Evolutionary conservation across 2,113 vertebrate species (phyloP).

Genomic region (Ciconia stormi): DNA sequence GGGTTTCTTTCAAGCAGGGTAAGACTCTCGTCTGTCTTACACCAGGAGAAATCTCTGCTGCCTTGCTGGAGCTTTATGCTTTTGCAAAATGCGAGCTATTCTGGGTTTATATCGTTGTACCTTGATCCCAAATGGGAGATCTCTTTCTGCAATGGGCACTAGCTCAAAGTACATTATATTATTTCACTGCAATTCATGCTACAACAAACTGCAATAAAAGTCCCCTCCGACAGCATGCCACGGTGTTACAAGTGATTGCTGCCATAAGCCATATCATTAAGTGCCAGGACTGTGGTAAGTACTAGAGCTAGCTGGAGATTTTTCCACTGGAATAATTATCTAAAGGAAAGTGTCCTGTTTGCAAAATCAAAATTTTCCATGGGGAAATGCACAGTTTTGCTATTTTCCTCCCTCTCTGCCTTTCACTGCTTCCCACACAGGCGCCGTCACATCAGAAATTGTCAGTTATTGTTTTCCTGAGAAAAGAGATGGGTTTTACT

Average conservation of each 20-base stretch:
- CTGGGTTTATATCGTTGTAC: neutral
- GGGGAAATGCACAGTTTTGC: neutral
- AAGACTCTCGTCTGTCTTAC: neutral
- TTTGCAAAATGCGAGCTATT: neutral
- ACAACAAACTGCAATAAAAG: neutral
- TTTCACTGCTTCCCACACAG: neutral
- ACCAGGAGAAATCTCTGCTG: neutral
- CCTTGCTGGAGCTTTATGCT: neutral
- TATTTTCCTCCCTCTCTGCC: neutral
- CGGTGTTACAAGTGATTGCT: neutral
- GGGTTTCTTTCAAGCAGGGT: neutral
- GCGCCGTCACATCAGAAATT: neutral
- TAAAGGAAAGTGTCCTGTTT: neutral
- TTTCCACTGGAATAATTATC: conserved; percentile 27
- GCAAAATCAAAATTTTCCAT: neutral
- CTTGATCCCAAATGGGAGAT: neutral
- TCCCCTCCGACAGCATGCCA: neutral
- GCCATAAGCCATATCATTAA: neutral
- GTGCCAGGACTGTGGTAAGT: neutral
- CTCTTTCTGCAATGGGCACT: neutral
- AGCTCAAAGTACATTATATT: neutral
- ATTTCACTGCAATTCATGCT: neutral
- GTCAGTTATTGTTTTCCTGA: neutral
- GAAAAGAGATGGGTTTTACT: neutral
- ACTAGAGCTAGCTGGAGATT: neutral